These are phyloP conservation scores for fruit fly (Drosophila melanogaster) DNA, from an alignment of 1,140 invertebrate genomes.

Conservation along the genomic window Release_6_plus_ISO1_MT NT_033777.3:20924501-20925000, in stretches of 20 bases:
- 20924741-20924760: constrained; percentile 45
- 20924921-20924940: background rate
- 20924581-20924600: constrained; percentile 8
- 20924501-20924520: constrained; percentile 24
- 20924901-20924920: background rate
- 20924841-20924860: background rate
- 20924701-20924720: constrained; percentile 1
- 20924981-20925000: background rate
- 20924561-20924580: constrained; percentile 19
- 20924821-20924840: background rate
- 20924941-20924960: background rate
- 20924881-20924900: background rate
- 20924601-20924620: background rate
- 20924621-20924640: background rate
- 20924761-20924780: constrained; percentile 40
- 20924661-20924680: background rate
- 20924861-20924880: background rate
- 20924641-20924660: constrained; percentile 1
- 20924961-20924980: background rate
- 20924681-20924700: background rate
- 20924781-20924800: background rate
- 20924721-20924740: constrained; percentile 13
- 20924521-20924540: constrained; percentile 32
- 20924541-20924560: constrained; percentile 28
- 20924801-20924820: background rate